Base-by-base conservation (phyloP, 2,888 invertebrate genomes). In the Diplolepis rosae region DNA sequence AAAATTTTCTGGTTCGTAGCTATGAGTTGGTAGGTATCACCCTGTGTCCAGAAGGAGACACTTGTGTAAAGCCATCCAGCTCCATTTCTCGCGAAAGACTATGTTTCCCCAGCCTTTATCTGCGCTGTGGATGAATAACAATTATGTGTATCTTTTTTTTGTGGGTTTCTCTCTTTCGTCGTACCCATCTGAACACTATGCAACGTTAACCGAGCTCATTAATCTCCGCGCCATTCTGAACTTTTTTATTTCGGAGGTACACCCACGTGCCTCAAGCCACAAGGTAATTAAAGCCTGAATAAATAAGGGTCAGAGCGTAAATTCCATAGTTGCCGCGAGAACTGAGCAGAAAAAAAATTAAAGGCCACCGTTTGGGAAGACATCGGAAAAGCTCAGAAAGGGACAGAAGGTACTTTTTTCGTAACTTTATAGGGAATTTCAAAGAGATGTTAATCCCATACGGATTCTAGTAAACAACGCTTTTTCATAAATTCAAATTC, bases 211-310 rank as follows among this genome's bases (percentile, higher is more conserved):
- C 81, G 79, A 79, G 80, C 79, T 79, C 84, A 84, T 85, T 84
- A 85, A 84, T 85, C 83, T 83, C 80, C 67, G 74, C 74, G 81
- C 77, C 79, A 77, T 81, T 81, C 82, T 80, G 80, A 87, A 87
- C 83, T 87, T 86, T 85, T 85, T 83, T 84, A 82, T 85, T 85
- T 84, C 85, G 80, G 78, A 68, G 81, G 77, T 80, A 78, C 61
- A 77, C 70, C 77, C 79, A 78, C 78, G 80, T 75, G 78, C 77
- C 72, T 69, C 71, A 28, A 50, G 80, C 77, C 81, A 80, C 78
- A 77, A 80, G 86, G 85, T 87, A 87, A 87, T 87, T 87, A 87
- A 87, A 86, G 82, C 85, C 82, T 84, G 85, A 86, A 87, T 87
- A 87, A 87, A 87, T 87, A 87, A 87, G 84, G 81, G 80, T 77